These are phyloP conservation scores for Pocillopora meandrina DNA, from an alignment of 92 coral and sea anemone genomes.

Conservation along the genomic window DNA sequence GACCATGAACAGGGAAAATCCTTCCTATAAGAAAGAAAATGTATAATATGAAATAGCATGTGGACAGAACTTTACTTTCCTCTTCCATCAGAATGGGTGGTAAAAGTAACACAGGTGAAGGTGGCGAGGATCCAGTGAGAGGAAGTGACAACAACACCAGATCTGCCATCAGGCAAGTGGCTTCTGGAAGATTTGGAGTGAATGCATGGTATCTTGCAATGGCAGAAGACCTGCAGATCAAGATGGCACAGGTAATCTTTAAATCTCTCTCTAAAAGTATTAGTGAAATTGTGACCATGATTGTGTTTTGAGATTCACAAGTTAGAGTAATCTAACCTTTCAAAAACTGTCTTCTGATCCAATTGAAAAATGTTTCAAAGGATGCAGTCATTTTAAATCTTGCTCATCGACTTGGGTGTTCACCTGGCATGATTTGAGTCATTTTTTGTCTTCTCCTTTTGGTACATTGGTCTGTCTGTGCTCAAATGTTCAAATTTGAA, in stretches of 20 bases:
- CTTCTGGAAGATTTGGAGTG: slow-evolving; percentile 98
- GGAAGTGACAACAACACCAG: slow-evolving; percentile 74
- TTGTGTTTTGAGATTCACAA: no score
- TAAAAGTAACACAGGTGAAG: slow-evolving; percentile 98
- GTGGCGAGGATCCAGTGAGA: slow-evolving; percentile 91
- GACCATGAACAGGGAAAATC: no score
- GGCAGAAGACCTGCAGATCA: slow-evolving; percentile 93
- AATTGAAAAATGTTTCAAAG: no score
- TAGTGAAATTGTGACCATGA: no score
- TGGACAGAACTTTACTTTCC: background rate
- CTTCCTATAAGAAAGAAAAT: background rate
- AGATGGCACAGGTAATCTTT: slow-evolving; percentile 91
- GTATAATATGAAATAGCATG: background rate
- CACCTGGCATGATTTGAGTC: no score
- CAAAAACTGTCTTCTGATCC: no score
- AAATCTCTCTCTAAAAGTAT: no score
- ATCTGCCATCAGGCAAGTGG: slow-evolving; percentile 94
- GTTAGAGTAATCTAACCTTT: no score
- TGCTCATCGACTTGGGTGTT: no score
- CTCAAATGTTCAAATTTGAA: background rate
- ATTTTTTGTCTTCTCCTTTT: background rate
- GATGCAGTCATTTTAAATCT: no score
- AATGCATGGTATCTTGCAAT: slow-evolving; percentile 87
- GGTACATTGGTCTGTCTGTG: no score
- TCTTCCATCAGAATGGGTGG: slow-evolving; percentile 81